phyloP scores from a whole-genome alignment of 30 jellyfish, hydroid and myxozoan species.

The Hydractinia echinata region DNA sequence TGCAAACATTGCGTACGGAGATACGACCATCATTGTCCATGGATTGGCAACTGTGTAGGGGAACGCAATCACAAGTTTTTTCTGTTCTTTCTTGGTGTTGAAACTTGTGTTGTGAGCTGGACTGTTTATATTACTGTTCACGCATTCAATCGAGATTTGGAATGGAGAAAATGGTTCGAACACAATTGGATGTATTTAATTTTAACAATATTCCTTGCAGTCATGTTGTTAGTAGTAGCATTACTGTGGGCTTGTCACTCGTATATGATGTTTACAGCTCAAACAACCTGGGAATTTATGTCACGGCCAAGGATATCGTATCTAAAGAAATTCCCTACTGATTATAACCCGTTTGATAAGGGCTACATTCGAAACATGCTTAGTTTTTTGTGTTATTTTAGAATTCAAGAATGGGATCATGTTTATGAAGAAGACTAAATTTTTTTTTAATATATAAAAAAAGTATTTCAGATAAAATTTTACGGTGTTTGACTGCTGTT shows the following conservation, averaged over 20 bases:
- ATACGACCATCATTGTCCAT: slow-evolving; percentile 99
- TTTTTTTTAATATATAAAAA: no score
- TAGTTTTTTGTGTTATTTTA: slow-evolving; percentile 77
- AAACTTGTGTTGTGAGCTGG: slow-evolving; percentile 69
- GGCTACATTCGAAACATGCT: slow-evolving; percentile 74
- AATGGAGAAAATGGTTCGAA: slow-evolving; percentile 73
- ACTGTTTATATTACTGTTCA: slow-evolving; percentile 58
- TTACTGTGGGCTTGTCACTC: slow-evolving; percentile 83
- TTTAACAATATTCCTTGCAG: slow-evolving; percentile 41
- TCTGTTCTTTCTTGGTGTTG: slow-evolving; percentile 64
- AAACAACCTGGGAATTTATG: slow-evolving; percentile 99
- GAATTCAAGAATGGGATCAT: slow-evolving; percentile 83
- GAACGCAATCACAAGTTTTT: slow-evolving; percentile 90
- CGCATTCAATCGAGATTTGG: slow-evolving; percentile 57
- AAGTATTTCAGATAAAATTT: no score
- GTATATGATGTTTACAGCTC: slow-evolving; percentile 98
- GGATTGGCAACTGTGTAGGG: slow-evolving; percentile 98
- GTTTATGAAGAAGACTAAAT: not conserved
- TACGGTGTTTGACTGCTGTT: no score
- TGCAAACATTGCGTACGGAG: slow-evolving; percentile 85
- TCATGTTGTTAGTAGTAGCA: slow-evolving; percentile 49
- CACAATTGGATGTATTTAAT: slow-evolving; percentile 74
- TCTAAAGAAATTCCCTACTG: slow-evolving; percentile 84
- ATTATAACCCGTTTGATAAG: slow-evolving; percentile 91
- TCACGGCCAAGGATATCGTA: slow-evolving; percentile 93